A percentile compares a stretch with the other conserved stretches of the same genome.
Conservation (phyloP, 2,888 invertebrate genomes). For the Halictus ligatus region DNA sequence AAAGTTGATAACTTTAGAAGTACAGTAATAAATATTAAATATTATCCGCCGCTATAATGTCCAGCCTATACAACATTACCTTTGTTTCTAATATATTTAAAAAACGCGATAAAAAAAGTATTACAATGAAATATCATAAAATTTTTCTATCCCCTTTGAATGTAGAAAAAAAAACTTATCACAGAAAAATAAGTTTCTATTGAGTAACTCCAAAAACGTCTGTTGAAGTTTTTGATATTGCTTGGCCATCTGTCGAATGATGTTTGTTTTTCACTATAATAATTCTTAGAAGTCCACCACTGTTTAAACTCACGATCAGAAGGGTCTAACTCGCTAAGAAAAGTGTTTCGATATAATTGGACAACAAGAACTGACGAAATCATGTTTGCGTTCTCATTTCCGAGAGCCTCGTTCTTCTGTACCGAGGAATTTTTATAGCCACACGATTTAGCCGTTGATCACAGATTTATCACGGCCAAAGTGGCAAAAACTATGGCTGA, state of each 20-base stretch:
- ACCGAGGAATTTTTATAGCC: not conserved
- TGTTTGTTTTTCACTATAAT: not conserved
- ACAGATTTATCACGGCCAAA: constrained; percentile 31
- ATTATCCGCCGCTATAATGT: not conserved
- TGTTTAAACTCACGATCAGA: not conserved
- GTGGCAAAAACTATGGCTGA: constrained; percentile 19
- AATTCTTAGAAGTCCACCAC: not conserved
- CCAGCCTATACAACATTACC: not conserved
- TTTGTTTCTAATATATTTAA: not conserved
- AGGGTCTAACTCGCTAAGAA: not conserved
- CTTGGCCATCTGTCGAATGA: not conserved
- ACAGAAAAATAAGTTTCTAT: no score
- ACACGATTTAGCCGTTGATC: not conserved
- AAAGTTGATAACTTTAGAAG: not conserved
- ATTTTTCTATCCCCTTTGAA: no score
- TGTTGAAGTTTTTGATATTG: not conserved
- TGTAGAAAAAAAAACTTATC: no score
- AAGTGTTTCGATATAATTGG: not conserved
- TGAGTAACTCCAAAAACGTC: not conserved
- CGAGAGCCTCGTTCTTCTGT: not conserved
- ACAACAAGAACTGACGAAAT: not conserved
- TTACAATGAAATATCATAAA: not conserved
- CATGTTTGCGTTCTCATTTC: not conserved
- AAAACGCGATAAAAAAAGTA: not conserved
- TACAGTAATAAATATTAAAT: no score